phyloP scores from a whole-genome alignment of 2,113 vertebrate species.

The Melanotaenia duboulayi region DNA sequence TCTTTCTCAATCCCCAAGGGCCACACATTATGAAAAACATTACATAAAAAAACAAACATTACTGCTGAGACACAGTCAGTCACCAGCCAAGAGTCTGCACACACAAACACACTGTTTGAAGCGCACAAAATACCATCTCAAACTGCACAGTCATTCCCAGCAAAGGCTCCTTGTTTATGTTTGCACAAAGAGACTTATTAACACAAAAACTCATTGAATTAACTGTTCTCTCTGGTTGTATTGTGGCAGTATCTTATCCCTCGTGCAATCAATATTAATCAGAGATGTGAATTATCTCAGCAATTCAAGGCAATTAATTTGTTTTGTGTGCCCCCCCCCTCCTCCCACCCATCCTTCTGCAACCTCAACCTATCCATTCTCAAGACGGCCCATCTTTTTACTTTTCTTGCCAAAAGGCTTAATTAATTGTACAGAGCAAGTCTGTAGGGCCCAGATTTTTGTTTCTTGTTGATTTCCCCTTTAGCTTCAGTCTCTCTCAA shows the following conservation, averaged over 20 bases:
- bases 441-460: conserved; percentile 32
- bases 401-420: conserved; percentile 67
- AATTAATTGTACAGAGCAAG: conserved; percentile 68
- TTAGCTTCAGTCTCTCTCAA: conserved; percentile 33
- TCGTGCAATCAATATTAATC: conserved; percentile 74
- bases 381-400: conserved; percentile 53
- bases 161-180: conserved; percentile 30
- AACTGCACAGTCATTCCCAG: conserved; percentile 42
- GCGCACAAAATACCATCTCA: conserved; percentile 24
- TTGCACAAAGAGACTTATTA: conserved; percentile 56
- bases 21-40: conserved; percentile 77
- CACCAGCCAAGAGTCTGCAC: conserved; percentile 16
- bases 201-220: conserved; percentile 47
- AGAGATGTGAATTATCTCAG: conserved; percentile 73
- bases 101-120: conserved; percentile 6
- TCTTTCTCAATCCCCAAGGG: conserved; percentile 61
- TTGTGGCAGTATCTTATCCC: conserved; percentile 67
- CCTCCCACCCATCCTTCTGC: conserved; percentile 6
- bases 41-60: conserved; percentile 76
- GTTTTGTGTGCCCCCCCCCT: conserved; percentile 44
- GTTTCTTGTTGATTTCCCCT: conserved; percentile 60
- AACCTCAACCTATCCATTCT: conserved; percentile 51
- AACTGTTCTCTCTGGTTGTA: conserved; percentile 55
- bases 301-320: conserved; percentile 72
- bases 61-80: conserved; percentile 50